phyloP scores from a whole-genome alignment of 2,888 invertebrate genomes.

The Caenorhabditis wallacei region DNA sequence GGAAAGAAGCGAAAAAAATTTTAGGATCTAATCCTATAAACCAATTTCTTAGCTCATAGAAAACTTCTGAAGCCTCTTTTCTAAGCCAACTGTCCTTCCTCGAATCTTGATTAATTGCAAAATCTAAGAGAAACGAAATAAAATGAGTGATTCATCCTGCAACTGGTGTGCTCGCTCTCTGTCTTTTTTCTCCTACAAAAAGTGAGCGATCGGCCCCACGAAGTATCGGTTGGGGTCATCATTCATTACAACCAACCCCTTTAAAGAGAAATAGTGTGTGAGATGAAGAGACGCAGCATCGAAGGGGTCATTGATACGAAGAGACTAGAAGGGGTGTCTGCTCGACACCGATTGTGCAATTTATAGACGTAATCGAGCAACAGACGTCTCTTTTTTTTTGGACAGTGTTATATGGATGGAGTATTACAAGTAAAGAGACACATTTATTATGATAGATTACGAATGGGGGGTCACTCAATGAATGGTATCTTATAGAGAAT shows the following conservation, averaged over 20 bases:
- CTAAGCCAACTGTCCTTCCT: constrained; percentile 20
- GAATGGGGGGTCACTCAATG: constrained; percentile 42
- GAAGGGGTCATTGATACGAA: constrained; percentile 55
- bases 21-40: constrained; percentile 6
- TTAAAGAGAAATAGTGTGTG: constrained; percentile 12
- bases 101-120: constrained; percentile 41
- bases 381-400: constrained; percentile 14
- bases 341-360: constrained; percentile 38
- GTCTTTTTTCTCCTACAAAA: constrained; percentile 40
- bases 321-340: constrained; percentile 31
- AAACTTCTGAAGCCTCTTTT: background rate
- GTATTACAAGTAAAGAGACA: background rate
- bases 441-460: constrained; percentile 28
- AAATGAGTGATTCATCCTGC: constrained; percentile 49
- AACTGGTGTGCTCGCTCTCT: constrained; percentile 28
- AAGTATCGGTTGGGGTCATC: constrained; percentile 41
- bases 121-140: constrained; percentile 10
- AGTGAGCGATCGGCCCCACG: constrained; percentile 12
- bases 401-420: too few species aligned
- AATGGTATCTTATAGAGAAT: constrained; percentile 61
- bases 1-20: too few species aligned
- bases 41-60: background rate
- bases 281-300: constrained; percentile 27
- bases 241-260: constrained; percentile 40
- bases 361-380: constrained; percentile 48